Base-by-base conservation (phyloP, 2,888 invertebrate genomes). In the Liopterus haemorrhoidalis region DNA sequence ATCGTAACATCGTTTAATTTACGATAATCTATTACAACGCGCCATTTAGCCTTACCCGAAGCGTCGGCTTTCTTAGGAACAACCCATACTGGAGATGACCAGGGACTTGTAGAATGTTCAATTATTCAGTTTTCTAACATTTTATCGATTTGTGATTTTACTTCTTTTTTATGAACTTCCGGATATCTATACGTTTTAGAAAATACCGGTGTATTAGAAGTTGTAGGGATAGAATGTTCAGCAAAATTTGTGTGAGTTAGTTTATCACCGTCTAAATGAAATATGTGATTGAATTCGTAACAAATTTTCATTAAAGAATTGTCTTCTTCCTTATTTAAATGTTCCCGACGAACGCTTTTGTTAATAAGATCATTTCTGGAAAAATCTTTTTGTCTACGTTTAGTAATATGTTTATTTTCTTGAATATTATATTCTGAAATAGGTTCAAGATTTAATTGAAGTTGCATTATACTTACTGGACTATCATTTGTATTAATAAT, bases 111-210 rank as follows among this genome's bases (percentile, higher is more conserved):
- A n/a, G n/a, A n/a, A n/a, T n/a, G 47, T 53, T 46, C 42, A 22
- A 60, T 58, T 21, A 60, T 59, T 16, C 51, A 44, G 48, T 59
- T 47, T 32, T 48, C 36, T 21, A 54, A 25, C 51, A 56, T 58
- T 50, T 58, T 53, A 1, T 44, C 2, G 5, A 61, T 57, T 55
- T 61, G 57, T 18, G 48, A 49, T 4, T 58, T 40, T 15, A 61
- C 52, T 47, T 61, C 60, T 19, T 49, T 35, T 51, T 61, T 59
- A 42, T 58, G 58, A 9, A 55, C 39, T 48, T 61, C 50, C 5
- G 57, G 60, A 28, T 51, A 60, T 25, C 58, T 32, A 48, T 61
- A 61, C 3, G 49, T 50, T 53, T 58, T 59, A 3, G 53, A 35
- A 47, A 46, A 33, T 8, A 59, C 52, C 5, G 58, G 60, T 19